phyloP scores from a whole-genome alignment of 2,113 vertebrate genomes.

The Eolophus roseicapilla region DNA sequence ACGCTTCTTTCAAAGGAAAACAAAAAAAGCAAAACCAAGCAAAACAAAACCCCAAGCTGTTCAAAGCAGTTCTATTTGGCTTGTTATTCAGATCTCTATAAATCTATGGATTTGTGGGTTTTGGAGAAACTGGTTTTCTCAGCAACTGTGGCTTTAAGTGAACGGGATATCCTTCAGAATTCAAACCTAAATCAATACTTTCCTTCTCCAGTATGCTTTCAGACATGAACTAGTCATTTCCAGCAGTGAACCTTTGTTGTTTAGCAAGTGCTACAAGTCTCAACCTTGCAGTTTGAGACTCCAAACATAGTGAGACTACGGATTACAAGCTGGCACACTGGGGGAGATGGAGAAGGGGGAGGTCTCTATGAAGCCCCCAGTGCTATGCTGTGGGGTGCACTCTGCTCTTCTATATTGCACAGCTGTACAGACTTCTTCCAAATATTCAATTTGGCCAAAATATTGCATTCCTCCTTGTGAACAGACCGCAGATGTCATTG shows the following conservation, averaged over 20 bases:
- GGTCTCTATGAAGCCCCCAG: accelerated
- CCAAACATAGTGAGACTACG: background rate
- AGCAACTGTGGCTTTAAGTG: background rate
- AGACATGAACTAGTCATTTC: background rate
- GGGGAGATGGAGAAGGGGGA: background rate
- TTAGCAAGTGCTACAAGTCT: background rate
- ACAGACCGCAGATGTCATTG: background rate
- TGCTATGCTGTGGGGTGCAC: background rate
- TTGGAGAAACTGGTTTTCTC: background rate
- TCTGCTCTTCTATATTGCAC: background rate
- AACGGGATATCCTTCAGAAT: background rate
- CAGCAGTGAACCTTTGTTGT: background rate
- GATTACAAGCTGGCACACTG: background rate
- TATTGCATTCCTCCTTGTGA: background rate
- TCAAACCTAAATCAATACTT: background rate
- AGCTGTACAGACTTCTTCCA: background rate
- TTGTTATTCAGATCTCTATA: background rate
- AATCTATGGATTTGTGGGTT: background rate
- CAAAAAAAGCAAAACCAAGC: background rate
- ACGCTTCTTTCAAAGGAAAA: background rate
- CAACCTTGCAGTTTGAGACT: background rate
- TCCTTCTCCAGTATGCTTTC: background rate
- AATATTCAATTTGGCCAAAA: background rate
- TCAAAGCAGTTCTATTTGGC: background rate
- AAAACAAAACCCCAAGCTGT: background rate